Evolutionary conservation across 2,797 vertebrate genomes (phyloP), one percentile per base, ranked within the genome.

Genomic region (Graptemys geographica): DNA sequence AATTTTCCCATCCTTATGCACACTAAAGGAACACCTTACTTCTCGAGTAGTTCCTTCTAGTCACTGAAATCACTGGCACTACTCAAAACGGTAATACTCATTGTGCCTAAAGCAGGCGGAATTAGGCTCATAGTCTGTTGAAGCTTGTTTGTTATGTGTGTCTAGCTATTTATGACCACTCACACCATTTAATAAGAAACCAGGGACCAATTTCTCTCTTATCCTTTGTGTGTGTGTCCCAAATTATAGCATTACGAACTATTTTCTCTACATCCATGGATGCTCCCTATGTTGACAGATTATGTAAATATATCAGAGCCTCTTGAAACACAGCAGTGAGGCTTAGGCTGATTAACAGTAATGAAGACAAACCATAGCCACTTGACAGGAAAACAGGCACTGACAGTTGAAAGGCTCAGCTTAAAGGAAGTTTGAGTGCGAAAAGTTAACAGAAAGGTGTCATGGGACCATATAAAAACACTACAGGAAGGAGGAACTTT

Each of bases 101-200:
- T 28, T 19, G 19, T 55, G 80, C 65, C 47, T 82, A 47, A 65
- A n/a, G 33, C 2, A 55, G 11, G 27, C 28, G 3, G 65, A 69
- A 21, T 78, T 59, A 57, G 56, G 9, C 23, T 2, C 79, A 65
- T 59, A 25, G 51, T 19, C 44, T 78, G 16, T 1, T 23, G 41
- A n/a, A 23, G 87, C 5, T 69, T 19, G 23, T 1, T 5, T 0
- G 47, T 12, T 28, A n/a, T 11, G 7, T 16, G 11, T 37, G 57
- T 27, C 56, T 47, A 1, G 19, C 47, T 82, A 41, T 53, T 52
- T 33, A 47, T 0, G 11, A 2, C 2, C 21, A 2, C 79, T n/a
- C 55, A 44, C 13, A 62, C 3, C 31, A 33, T 33, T 28, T 78
- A 86, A 78, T 19, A 57, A 78, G 16, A 79, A 84, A 8, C 13